Evolutionary conservation across 2,888 invertebrate species (phyloP).

Genomic region (Marronus borbonicus): DNA sequence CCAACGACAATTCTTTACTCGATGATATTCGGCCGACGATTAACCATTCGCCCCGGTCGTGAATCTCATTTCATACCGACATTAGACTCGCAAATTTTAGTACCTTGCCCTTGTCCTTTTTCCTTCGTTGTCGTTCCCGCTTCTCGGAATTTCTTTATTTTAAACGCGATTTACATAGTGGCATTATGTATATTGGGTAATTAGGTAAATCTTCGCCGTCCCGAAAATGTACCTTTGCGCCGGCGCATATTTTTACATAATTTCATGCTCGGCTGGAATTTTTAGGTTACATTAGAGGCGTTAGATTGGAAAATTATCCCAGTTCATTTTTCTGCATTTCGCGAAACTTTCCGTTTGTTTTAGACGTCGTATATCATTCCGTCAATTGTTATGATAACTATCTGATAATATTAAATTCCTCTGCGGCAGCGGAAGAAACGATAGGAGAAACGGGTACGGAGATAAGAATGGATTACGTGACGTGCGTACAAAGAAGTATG

Average conservation of each 20-base stretch:
- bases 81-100: slow-evolving; percentile 10
- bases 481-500: no score
- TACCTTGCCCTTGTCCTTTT: neutral
- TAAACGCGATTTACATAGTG: slow-evolving; percentile 25
- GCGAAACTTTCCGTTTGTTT: no score
- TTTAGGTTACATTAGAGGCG: neutral
- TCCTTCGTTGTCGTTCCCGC: neutral
- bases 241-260: slow-evolving; percentile 5
- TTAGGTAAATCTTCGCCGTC: slow-evolving; percentile 23
- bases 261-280: neutral
- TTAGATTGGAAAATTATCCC: no score
- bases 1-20: neutral
- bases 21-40: neutral
- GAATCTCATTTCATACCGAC: slow-evolving; percentile 2
- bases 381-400: no score
- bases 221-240: neutral
- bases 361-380: no score
- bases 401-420: no score
- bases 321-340: no score
- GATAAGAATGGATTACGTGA: no score
- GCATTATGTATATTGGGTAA: slow-evolving; percentile 31
- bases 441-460: no score
- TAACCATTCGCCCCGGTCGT: slow-evolving; percentile 4
- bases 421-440: no score
- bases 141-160: slow-evolving; percentile 24